Evolutionary conservation across 30 jellyfish, hydroid and myxozoan genomes (phyloP).

Genomic region (Pseudorhiza aurosa): DNA sequence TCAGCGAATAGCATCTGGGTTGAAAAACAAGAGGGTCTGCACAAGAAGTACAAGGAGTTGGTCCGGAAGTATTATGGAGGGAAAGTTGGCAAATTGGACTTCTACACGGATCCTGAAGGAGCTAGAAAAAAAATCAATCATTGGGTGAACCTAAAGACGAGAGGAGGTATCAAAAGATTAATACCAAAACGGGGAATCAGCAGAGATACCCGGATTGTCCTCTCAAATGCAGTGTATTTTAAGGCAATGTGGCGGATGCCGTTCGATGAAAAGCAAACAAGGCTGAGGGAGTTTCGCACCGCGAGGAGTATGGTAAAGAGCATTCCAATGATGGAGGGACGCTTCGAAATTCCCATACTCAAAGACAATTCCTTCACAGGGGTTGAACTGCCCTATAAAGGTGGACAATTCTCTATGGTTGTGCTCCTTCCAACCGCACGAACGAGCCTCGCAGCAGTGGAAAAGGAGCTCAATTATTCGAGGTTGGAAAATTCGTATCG

Average conservation of each 20-base stretch:
- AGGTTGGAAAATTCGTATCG: not conserved
- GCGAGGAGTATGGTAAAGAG: constrained; percentile 20
- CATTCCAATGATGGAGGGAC: constrained; percentile 62
- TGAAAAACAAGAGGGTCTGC: constrained; percentile 4
- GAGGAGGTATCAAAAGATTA: constrained; percentile 43
- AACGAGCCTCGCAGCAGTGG: constrained; percentile 32
- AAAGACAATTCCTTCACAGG: constrained; percentile 12
- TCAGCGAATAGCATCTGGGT: constrained; percentile 70
- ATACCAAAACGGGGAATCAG: constrained; percentile 24
- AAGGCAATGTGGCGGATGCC: constrained; percentile 75
- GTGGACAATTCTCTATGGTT: constrained; percentile 61
- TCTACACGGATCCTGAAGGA: constrained; percentile 21
- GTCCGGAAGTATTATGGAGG: constrained; percentile 30
- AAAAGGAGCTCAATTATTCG: not conserved
- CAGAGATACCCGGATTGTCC: constrained; percentile 41
- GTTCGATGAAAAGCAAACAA: constrained; percentile 59
- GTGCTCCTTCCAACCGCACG: constrained; percentile 72
- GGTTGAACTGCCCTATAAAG: constrained; percentile 80
- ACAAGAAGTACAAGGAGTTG: not conserved
- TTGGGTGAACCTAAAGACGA: constrained; percentile 62
- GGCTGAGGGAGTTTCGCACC: constrained; percentile 12
- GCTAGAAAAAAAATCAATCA: constrained; percentile 37
- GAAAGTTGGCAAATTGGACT: constrained; percentile 18
- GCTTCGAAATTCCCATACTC: not conserved
- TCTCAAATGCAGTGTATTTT: constrained; percentile 65